Evolutionary conservation across 2,113 vertebrate genomes (phyloP).

Genomic region (Mustelus asterias): DNA sequence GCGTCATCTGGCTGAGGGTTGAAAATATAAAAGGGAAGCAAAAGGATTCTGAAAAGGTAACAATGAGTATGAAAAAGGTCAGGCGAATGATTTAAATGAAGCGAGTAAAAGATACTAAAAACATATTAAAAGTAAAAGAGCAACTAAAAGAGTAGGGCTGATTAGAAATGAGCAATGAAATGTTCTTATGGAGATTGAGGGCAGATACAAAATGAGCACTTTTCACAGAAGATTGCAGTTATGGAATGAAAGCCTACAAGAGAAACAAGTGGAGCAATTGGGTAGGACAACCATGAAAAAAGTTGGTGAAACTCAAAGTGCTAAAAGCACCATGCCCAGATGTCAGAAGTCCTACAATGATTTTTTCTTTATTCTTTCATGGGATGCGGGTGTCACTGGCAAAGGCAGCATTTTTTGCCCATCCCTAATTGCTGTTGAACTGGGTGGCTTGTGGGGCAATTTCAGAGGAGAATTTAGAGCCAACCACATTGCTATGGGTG

Average conservation of each 20-base stretch:
- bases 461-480: no score
- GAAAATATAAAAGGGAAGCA: neutral
- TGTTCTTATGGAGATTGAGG: neutral
- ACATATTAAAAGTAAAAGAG: neutral
- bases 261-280: neutral
- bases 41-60: neutral
- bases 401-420: no score
- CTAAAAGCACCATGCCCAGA: neutral
- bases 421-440: no score
- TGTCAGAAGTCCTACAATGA: neutral
- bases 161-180: neutral
- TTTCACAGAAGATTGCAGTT: neutral
- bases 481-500: no score
- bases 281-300: neutral
- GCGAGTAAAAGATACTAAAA: neutral
- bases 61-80: neutral
- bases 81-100: neutral
- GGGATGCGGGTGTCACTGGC: no score
- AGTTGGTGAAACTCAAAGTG: neutral
- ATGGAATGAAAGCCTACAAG: neutral
- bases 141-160: neutral
- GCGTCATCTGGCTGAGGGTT: neutral
- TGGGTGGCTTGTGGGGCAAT: no score
- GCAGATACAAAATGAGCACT: neutral
- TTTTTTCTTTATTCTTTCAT: no score